These are phyloP conservation scores for Leptinotarsa lineolata DNA, from an alignment of 1,140 invertebrate genomes.

Conservation along the genomic window DNA sequence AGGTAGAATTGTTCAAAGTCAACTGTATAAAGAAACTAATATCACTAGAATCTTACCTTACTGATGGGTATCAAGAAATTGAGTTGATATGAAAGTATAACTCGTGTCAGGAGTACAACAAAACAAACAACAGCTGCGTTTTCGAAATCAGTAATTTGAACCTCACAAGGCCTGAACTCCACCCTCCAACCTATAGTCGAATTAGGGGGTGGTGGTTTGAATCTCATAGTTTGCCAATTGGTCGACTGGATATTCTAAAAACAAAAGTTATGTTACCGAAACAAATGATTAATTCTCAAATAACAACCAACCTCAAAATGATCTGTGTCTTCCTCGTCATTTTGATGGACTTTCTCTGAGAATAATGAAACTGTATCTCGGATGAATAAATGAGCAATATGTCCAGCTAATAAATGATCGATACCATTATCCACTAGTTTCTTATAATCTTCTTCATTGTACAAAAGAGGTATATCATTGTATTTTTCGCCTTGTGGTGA, in stretches of 20 bases:
- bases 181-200: conserved; percentile 98
- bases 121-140: conserved; percentile 99
- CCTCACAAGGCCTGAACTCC: conserved; percentile 98
- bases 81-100: conserved; percentile 94
- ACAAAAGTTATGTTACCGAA: conserved; percentile 25
- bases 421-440: conserved; percentile 85
- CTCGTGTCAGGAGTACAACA: conserved; percentile 93
- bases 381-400: conserved; percentile 98
- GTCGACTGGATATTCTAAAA: conserved; percentile 98
- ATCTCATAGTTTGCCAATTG: conserved; percentile 99
- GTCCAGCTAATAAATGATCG: conserved; percentile 88
- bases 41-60: conserved; percentile 66
- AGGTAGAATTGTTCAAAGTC: neutral
- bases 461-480: conserved; percentile 89
- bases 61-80: conserved; percentile 98
- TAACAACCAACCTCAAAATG: conserved; percentile 88
- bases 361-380: conserved; percentile 96
- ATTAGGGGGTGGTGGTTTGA: conserved; percentile 95
- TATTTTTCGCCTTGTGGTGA: conserved; percentile 85
- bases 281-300: conserved; percentile 4
- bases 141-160: conserved; percentile 98
- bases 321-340: conserved; percentile 93
- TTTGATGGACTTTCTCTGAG: conserved; percentile 93
- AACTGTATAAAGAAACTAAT: conserved; percentile 16
- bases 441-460: conserved; percentile 83